These are phyloP conservation scores for Paralvinella palmiformis DNA, from an alignment of 1,140 invertebrate genomes.

Conservation along the genomic window DNA sequence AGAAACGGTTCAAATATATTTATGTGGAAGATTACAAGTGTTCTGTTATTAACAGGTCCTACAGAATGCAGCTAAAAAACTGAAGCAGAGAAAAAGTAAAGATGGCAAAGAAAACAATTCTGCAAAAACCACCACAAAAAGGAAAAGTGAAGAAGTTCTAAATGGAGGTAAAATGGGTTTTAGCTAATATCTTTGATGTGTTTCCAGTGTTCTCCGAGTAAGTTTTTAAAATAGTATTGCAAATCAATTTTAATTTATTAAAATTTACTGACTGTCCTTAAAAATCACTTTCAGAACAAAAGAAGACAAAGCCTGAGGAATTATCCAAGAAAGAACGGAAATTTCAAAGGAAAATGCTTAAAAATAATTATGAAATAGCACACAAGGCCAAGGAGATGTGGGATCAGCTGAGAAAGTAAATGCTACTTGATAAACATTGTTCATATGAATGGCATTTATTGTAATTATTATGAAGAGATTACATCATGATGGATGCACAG, in stretches of 20 bases:
- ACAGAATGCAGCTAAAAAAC: slow-evolving; percentile 26
- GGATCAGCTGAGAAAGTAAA: slow-evolving; percentile 58
- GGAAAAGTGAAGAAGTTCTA: neutral
- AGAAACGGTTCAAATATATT: neutral
- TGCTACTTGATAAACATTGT: neutral
- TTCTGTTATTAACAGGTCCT: slow-evolving; percentile 23
- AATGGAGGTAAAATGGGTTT: neutral
- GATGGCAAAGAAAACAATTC: slow-evolving; percentile 23
- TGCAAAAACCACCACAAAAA: no score
- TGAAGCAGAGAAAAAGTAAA: slow-evolving; percentile 28
- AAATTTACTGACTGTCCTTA: no score
- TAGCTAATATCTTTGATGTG: no score
- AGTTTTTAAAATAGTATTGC: no score
- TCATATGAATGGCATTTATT: neutral
- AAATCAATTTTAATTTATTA: no score
- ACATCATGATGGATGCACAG: no score
- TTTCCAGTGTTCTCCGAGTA: no score
- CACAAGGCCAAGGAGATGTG: slow-evolving; percentile 68
- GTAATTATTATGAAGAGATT: no score
- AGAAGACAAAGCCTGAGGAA: slow-evolving; percentile 38
- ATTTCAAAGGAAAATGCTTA: slow-evolving; percentile 37
- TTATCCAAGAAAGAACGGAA: slow-evolving; percentile 40
- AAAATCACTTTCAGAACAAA: no score
- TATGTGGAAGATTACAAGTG: no score
- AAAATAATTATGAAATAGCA: slow-evolving; percentile 57